Evolutionary conservation across 2,797 vertebrate genomes (phyloP).

Genomic region (Pseudocheirus occidentalis): DNA sequence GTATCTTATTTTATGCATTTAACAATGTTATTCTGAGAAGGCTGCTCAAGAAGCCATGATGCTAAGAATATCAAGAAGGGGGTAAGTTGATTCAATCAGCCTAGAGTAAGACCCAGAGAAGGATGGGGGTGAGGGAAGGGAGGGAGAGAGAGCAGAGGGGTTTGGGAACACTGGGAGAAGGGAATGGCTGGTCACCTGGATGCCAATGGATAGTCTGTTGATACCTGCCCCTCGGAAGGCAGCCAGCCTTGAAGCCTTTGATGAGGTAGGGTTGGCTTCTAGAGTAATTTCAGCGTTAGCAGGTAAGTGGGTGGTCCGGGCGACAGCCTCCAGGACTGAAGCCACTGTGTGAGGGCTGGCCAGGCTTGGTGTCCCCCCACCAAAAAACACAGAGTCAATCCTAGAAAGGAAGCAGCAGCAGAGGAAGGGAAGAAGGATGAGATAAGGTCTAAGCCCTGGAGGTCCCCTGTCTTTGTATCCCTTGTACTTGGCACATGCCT

Average conservation of each 20-base stretch:
- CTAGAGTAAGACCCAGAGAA: not conserved
- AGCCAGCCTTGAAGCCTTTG: conserved; percentile 80
- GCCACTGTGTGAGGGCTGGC: conserved; percentile 88
- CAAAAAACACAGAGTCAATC: conserved; percentile 94
- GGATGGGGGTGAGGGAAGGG: not conserved
- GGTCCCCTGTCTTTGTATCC: not conserved
- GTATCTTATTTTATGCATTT: not conserved
- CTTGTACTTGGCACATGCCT: not conserved
- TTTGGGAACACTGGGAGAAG: too few relatives aligned
- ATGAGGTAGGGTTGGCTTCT: conserved; percentile 93
- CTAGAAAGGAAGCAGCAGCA: conserved; percentile 78
- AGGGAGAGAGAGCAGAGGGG: not conserved
- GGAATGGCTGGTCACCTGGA: conserved; percentile 88
- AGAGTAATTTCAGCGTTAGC: conserved; percentile 89
- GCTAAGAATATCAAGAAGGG: not conserved
- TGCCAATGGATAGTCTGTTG: conserved; percentile 93
- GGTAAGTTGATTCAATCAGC: not conserved
- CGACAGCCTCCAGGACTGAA: conserved; percentile 87
- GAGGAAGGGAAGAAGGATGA: not conserved
- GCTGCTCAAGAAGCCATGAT: not conserved
- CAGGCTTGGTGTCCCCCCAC: conserved; percentile 95
- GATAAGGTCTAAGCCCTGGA: not conserved
- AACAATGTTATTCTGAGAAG: not conserved
- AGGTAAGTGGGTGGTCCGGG: conserved; percentile 79
- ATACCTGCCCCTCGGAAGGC: conserved; percentile 88